These are phyloP conservation scores for Quadroppia sp. DNA, from an alignment of 2,888 invertebrate genomes.

Conservation along the genomic window DNA sequence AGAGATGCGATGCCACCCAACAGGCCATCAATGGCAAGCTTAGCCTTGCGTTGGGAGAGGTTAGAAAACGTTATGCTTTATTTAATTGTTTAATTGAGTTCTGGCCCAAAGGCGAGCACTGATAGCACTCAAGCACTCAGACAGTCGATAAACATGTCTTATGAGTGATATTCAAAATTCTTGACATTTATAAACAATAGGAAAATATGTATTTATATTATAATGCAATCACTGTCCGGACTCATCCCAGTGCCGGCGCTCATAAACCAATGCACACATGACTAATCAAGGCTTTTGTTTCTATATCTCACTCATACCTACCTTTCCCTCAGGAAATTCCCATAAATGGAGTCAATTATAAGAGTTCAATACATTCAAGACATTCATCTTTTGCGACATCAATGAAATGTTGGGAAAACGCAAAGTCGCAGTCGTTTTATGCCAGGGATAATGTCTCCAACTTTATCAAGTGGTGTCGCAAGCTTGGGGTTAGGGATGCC, in stretches of 20 bases:
- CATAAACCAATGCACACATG: not conserved
- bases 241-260: not conserved
- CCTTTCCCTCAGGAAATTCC: constrained; percentile 36
- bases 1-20: constrained; percentile 53
- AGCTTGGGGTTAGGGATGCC: constrained; percentile 79
- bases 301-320: not conserved
- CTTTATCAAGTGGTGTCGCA: constrained; percentile 78
- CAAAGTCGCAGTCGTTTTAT: constrained; percentile 77
- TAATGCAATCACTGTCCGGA: not conserved
- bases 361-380: constrained; percentile 31
- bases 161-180: not conserved
- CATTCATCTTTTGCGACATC: not conserved
- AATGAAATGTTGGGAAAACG: constrained; percentile 75
- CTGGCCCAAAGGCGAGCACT: constrained; percentile 9
- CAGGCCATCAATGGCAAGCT: constrained; percentile 30
- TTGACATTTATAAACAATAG: no score
- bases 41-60: constrained; percentile 16
- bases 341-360: constrained; percentile 31
- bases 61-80: constrained; percentile 35
- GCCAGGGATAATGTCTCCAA: constrained; percentile 83
- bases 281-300: constrained; percentile 33
- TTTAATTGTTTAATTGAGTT: constrained; percentile 13
- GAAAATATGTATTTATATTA: not conserved
- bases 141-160: not conserved
- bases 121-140: not conserved